These are phyloP conservation scores for Stegodyphus mimosarum DNA, from an alignment of 1,140 invertebrate species.

Conservation along the genomic window DNA sequence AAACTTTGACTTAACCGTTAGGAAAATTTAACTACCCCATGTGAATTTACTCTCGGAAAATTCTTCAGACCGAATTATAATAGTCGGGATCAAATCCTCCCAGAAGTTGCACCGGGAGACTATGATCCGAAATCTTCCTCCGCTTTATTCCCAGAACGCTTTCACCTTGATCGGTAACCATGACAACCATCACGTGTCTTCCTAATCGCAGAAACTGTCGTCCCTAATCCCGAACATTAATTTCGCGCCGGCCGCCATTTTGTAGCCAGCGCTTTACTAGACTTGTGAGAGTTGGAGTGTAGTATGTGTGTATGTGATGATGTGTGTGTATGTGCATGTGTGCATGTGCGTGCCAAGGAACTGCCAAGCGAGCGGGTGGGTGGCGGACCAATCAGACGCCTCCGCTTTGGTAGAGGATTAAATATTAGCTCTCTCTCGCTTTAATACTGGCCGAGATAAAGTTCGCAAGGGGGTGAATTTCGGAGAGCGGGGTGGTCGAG, in stretches of 20 bases:
- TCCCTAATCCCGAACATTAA: conserved; percentile 58
- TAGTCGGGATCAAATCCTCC: conserved; percentile 18
- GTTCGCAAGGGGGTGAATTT: conserved; percentile 45
- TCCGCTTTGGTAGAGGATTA: conserved; percentile 52
- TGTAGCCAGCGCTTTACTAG: conserved; percentile 6
- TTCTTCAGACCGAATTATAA: conserved; percentile 33
- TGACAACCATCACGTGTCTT: conserved; percentile 47
- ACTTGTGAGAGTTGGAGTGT: neutral
- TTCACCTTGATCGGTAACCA: conserved; percentile 58
- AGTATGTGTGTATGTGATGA: no score
- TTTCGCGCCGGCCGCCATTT: conserved; percentile 58
- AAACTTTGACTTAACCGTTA: no score
- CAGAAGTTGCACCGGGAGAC: neutral
- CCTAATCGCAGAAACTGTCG: conserved; percentile 60
- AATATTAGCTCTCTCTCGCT: conserved; percentile 59
- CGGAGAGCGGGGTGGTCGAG: neutral
- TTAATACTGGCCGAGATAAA: conserved; percentile 59
- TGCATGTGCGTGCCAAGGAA: neutral
- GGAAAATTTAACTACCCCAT: neutral
- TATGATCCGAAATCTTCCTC: neutral
- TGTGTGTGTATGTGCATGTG: no score
- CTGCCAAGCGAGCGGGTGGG: neutral
- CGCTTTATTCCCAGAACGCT: conserved; percentile 33
- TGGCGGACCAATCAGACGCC: conserved; percentile 44
- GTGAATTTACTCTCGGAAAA: conserved; percentile 16